A percentile compares a stretch with the other conserved stretches of the same genome.
Conservation (phyloP, 2,113 vertebrate species). For the Coptodon rendalli region DNA sequence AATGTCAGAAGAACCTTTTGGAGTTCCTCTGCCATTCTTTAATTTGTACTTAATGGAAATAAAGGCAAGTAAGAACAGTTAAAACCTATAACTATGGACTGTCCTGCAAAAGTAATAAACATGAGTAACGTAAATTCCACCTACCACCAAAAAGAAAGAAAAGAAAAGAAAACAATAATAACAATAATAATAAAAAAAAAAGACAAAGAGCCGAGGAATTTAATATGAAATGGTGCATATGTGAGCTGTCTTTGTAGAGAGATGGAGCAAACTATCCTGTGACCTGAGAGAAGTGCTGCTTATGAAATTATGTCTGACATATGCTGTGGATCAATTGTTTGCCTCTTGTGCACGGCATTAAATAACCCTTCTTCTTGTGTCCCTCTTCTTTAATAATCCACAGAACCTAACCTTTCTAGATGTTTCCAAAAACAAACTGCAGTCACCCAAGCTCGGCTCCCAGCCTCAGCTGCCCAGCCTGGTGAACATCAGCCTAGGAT, state of each 20-base stretch:
- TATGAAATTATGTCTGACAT: background rate
- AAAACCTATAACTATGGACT: background rate
- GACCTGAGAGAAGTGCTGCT: background rate
- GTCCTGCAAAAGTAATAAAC: background rate
- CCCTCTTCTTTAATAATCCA: background rate
- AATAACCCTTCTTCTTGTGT: background rate
- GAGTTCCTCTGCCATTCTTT: background rate
- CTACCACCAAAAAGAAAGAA: background rate
- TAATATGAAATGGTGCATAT: background rate
- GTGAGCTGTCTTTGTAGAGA: background rate
- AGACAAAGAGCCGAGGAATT: accelerated
- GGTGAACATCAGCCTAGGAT: slow-evolving; percentile 67
- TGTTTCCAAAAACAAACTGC: slow-evolving; percentile 80
- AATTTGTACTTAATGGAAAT: background rate
- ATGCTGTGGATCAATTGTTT: background rate
- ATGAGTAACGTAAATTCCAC: background rate
- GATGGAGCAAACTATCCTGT: background rate
- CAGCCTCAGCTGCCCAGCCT: slow-evolving; percentile 77
- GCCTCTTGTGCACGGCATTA: background rate
- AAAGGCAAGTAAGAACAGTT: background rate
- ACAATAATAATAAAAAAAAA: background rate
- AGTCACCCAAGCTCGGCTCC: slow-evolving; percentile 75
- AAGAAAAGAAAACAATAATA: background rate
- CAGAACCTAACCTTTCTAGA: slow-evolving; percentile 83
- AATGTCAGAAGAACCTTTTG: background rate